phyloP scores from a whole-genome alignment of 1,140 invertebrate species.

The Lamellibrachia luymesi region DNA sequence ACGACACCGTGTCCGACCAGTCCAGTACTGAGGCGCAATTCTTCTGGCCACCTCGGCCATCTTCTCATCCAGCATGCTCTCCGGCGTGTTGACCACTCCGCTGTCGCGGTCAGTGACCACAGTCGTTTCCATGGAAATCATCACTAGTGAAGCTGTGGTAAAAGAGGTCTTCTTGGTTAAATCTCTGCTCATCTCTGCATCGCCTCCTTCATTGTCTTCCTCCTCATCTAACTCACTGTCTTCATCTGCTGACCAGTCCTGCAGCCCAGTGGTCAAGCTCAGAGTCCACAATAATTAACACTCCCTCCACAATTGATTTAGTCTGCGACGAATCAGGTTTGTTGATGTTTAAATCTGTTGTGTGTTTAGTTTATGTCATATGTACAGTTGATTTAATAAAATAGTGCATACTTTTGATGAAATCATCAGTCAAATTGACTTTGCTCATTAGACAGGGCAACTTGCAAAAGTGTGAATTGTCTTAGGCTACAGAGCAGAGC shows the following conservation, averaged over 20 bases:
- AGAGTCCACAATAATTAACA: neutral
- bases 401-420: too few relatives aligned
- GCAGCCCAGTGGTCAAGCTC: neutral
- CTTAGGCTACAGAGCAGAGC: too few relatives aligned
- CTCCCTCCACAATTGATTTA: too few relatives aligned
- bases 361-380: too few relatives aligned
- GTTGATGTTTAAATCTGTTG: too few relatives aligned
- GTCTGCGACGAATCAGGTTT: too few relatives aligned
- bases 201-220: neutral
- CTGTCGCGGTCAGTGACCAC: neutral
- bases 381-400: too few relatives aligned
- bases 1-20: neutral
- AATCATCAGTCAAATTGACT: too few relatives aligned
- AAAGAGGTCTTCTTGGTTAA: neutral
- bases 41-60: neutral
- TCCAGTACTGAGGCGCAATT: neutral
- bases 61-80: neutral
- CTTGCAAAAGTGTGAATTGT: too few relatives aligned
- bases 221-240: slow-evolving; percentile 25
- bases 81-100: neutral
- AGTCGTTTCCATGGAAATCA: neutral
- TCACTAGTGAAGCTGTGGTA: neutral
- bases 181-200: neutral
- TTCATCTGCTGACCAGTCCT: slow-evolving; percentile 32
- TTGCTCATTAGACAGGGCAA: too few relatives aligned